These are phyloP conservation scores for Lerista edwardsae DNA, from an alignment of 2,797 vertebrate genomes.

Conservation along the genomic window DNA sequence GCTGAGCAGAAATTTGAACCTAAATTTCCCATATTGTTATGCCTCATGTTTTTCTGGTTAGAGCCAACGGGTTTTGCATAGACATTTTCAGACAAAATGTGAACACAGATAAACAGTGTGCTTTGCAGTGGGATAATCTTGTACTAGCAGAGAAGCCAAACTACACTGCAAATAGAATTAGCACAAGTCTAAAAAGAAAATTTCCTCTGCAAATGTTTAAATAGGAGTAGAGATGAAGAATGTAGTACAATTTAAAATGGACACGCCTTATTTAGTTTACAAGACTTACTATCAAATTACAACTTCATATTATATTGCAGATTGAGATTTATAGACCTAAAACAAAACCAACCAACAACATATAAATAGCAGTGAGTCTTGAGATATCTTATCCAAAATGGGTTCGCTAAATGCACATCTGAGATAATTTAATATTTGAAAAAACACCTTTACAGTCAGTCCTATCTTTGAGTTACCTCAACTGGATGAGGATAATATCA, in stretches of 20 bases:
- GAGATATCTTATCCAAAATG: too few species aligned
- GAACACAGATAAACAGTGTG: not conserved
- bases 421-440: too few species aligned
- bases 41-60: not conserved
- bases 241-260: not conserved
- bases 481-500: too few species aligned
- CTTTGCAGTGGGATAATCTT: not conserved
- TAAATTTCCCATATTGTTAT: not conserved
- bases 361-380: too few species aligned
- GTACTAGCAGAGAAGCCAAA: not conserved
- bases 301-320: not conserved
- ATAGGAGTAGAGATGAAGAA: not conserved
- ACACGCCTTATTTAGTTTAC: too few species aligned
- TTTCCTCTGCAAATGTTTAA: not conserved
- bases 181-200: not conserved
- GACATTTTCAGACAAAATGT: not conserved
- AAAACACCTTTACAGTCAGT: too few species aligned
- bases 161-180: not conserved
- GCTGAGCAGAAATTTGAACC: too few species aligned
- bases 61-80: not conserved
- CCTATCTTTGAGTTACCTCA: too few species aligned
- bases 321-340: too few species aligned
- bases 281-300: not conserved
- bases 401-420: too few species aligned
- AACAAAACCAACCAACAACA: too few species aligned